Percentiles rank a stretch among this genome's conserved stretches.
phyloP scores from a whole-genome alignment of 2,888 invertebrate genomes.

The Diarsia rubi region DNA sequence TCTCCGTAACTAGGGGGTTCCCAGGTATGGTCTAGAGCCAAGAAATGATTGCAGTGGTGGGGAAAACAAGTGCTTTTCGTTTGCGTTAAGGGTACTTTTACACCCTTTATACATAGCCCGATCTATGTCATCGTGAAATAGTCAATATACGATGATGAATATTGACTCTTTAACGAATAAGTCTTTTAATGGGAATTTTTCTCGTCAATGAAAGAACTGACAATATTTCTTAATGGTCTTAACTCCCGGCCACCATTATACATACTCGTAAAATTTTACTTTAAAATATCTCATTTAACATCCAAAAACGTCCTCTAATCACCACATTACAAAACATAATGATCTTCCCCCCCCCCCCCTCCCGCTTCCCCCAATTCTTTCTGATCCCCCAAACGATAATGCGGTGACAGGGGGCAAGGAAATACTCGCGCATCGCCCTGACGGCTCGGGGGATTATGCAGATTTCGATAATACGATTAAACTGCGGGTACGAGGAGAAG shows the following conservation, averaged over 20 bases:
- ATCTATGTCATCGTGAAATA: too few relatives aligned
- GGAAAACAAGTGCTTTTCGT: too few relatives aligned
- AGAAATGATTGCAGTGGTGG: too few relatives aligned
- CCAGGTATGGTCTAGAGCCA: too few relatives aligned
- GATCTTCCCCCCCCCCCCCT: slow-evolving; percentile 7
- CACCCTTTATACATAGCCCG: too few relatives aligned
- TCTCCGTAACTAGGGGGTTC: too few relatives aligned
- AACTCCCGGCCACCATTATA: too few relatives aligned
- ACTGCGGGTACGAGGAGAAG: slow-evolving; percentile 4
- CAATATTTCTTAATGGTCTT: background rate
- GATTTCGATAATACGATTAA: slow-evolving; percentile 51
- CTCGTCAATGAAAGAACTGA: too few relatives aligned
- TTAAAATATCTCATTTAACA: slow-evolving; percentile 9
- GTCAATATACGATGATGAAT: too few relatives aligned
- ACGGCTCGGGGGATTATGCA: slow-evolving; percentile 58
- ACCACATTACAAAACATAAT: slow-evolving; percentile 35
- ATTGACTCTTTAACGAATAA: too few relatives aligned
- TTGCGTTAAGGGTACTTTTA: too few relatives aligned
- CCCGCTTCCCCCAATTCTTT: slow-evolving; percentile 26
- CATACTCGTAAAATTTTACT: background rate
- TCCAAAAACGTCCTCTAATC: slow-evolving; percentile 37
- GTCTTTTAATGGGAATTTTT: background rate
- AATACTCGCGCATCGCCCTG: slow-evolving; percentile 35
- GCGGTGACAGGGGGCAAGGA: slow-evolving; percentile 49
- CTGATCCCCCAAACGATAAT: slow-evolving; percentile 53